A percentile compares a stretch with the other conserved stretches of the same genome.
Evolutionary conservation across 2,888 invertebrate genomes (phyloP).

Genomic region (Lasioglossum marginatum): DNA sequence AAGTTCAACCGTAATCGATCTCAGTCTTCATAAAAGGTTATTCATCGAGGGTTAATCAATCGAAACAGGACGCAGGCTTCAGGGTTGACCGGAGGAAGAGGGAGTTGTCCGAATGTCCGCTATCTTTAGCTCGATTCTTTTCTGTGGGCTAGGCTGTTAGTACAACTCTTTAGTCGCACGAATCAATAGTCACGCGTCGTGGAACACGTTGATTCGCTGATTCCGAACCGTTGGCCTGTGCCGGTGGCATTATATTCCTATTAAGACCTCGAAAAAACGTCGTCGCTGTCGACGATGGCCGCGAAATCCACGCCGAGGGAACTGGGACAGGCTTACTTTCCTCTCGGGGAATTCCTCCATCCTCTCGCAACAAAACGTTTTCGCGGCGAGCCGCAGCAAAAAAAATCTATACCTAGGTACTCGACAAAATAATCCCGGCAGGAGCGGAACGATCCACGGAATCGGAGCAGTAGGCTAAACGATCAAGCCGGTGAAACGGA

Average conservation of each 20-base stretch:
- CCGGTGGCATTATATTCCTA: slow-evolving; percentile 33
- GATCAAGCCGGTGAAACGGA: slow-evolving; percentile 7
- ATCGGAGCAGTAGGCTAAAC: slow-evolving; percentile 11
- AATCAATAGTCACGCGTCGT: slow-evolving; percentile 53
- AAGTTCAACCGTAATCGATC: background rate
- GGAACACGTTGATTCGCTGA: slow-evolving; percentile 42
- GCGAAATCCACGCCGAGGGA: slow-evolving; percentile 28
- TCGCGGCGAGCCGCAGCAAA: background rate
- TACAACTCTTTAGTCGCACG: slow-evolving; percentile 6
- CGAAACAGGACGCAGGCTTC: background rate
- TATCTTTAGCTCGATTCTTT: slow-evolving; percentile 51
- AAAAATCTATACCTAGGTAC: background rate
- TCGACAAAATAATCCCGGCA: background rate
- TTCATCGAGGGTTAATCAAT: background rate
- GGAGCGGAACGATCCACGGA: background rate
- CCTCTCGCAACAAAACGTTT: background rate
- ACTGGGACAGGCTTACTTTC: slow-evolving; percentile 36
- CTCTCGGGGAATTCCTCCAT: slow-evolving; percentile 4
- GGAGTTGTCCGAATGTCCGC: slow-evolving; percentile 30
- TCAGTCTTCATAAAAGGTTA: background rate
- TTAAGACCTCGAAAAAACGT: slow-evolving; percentile 35
- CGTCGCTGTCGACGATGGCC: slow-evolving; percentile 14
- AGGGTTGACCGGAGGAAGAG: background rate
- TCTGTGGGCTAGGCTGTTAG: slow-evolving; percentile 21
- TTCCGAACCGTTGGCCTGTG: slow-evolving; percentile 36